Percentiles rank a stretch among this genome's conserved stretches.
phyloP scores from a whole-genome alignment of 2,888 invertebrate species.

The Dione juno region DNA sequence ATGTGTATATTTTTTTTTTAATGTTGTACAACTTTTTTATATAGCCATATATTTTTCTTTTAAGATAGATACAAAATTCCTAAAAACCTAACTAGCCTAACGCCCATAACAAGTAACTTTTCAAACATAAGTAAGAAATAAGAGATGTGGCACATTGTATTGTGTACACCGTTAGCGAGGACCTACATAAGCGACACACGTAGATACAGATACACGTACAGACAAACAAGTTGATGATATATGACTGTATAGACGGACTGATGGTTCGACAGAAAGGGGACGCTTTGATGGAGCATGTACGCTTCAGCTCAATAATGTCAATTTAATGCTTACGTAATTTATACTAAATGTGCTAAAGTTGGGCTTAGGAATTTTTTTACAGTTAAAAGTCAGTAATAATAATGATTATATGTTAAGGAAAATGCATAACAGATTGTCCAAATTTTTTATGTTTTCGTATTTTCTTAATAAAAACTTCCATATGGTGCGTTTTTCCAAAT shows the following conservation, averaged over 20 bases:
- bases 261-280: slow-evolving; percentile 56
- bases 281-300: slow-evolving; percentile 35
- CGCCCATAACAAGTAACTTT: not conserved
- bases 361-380: not conserved
- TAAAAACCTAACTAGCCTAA: not conserved
- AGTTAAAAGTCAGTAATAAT: not conserved
- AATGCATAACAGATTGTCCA: no score
- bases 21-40: no score
- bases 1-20: no score
- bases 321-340: slow-evolving; percentile 27
- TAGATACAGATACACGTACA: slow-evolving; percentile 43
- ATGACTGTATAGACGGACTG: slow-evolving; percentile 55
- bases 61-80: not conserved
- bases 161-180: slow-evolving; percentile 76
- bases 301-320: slow-evolving; percentile 13
- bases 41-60: no score
- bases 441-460: no score
- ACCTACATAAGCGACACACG: slow-evolving; percentile 59
- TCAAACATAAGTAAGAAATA: slow-evolving; percentile 24
- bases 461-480: no score
- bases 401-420: not conserved
- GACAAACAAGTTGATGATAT: slow-evolving; percentile 73
- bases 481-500: no score
- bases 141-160: slow-evolving; percentile 70
- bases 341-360: not conserved